Conservation (phyloP, 2,888 invertebrate genomes). For the Drosophila paucipuncta region DNA sequence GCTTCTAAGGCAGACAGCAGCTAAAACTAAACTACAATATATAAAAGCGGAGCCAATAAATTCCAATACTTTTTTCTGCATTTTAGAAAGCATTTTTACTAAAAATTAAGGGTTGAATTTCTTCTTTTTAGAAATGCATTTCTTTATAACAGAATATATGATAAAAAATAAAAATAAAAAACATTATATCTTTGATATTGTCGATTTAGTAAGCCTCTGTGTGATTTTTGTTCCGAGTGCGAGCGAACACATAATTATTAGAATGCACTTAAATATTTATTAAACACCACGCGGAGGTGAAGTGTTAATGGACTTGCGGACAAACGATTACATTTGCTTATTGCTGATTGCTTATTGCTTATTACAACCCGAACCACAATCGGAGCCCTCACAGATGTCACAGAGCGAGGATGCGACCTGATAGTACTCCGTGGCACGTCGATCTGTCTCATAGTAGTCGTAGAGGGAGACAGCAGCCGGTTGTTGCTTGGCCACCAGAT, state of each 20-base stretch:
- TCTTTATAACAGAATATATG: too few species aligned
- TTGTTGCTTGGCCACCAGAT: constrained; percentile 94
- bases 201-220: neutral
- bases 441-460: constrained; percentile 95
- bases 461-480: constrained; percentile 94
- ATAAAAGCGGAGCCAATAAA: too few species aligned
- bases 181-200: neutral
- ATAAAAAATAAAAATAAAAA: too few species aligned
- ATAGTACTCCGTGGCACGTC: constrained; percentile 82
- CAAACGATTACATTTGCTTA: constrained; percentile 29
- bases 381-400: constrained; percentile 92
- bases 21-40: too few species aligned
- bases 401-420: constrained; percentile 89
- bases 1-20: too few species aligned
- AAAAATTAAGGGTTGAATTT: too few species aligned
- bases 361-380: constrained; percentile 84
- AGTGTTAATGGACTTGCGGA: neutral
- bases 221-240: neutral
- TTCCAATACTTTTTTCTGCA: neutral
- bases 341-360: constrained; percentile 56
- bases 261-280: constrained; percentile 27
- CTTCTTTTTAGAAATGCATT: too few species aligned
- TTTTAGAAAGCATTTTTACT: neutral
- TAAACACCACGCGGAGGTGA: neutral
- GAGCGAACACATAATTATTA: constrained; percentile 3